phyloP scores from a whole-genome alignment of 2,113 vertebrate species.

The Eudyptes chrysolophus region DNA sequence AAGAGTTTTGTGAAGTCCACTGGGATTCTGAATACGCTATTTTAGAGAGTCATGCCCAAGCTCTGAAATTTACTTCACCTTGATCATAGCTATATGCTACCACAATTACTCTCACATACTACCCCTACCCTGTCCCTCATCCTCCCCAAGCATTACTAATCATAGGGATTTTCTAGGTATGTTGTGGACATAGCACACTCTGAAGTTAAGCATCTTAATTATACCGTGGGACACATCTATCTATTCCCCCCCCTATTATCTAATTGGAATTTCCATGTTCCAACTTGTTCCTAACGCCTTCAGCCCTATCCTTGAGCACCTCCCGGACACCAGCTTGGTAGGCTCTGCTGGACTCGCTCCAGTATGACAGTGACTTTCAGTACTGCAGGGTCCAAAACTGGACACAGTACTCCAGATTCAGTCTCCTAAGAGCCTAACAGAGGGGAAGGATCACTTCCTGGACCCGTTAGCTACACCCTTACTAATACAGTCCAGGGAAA shows the following conservation, averaged over 20 bases:
- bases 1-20: neutral
- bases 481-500: neutral
- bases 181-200: neutral
- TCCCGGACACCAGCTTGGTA: neutral
- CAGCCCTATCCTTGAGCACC: neutral
- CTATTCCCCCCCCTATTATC: neutral
- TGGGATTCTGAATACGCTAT: neutral
- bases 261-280: neutral
- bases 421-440: neutral
- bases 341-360: neutral
- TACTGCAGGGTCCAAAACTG: neutral
- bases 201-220: neutral
- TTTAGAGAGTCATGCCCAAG: neutral
- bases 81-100: neutral
- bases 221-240: neutral
- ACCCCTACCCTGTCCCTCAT: neutral
- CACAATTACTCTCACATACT: neutral
- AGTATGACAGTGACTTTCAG: neutral
- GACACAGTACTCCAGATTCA: neutral
- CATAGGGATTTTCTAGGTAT: neutral
- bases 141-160: neutral
- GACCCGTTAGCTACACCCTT: neutral
- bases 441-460: neutral
- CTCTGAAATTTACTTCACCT: neutral
- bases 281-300: neutral